phyloP scores from a whole-genome alignment of 2,888 invertebrate species.

The Griposia aprilina region DNA sequence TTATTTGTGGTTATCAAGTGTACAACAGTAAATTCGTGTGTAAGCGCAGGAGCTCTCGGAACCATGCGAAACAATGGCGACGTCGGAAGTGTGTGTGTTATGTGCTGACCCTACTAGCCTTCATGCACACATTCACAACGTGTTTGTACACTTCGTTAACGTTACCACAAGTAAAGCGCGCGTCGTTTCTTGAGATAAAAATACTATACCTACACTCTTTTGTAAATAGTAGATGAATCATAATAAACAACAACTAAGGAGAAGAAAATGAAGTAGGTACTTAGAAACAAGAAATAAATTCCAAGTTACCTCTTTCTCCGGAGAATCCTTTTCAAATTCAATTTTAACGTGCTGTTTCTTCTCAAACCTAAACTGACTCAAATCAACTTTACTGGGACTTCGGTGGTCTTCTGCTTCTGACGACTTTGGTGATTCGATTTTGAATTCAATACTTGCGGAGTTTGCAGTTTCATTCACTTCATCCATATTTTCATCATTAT shows the following conservation, averaged over 20 bases:
- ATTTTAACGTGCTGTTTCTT: conserved; percentile 84
- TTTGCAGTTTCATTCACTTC: conserved; percentile 34
- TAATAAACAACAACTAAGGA: background rate
- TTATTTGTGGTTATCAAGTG: no score
- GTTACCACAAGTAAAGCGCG: no score
- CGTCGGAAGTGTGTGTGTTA: no score
- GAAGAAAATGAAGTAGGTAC: background rate
- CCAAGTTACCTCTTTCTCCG: conserved; percentile 69
- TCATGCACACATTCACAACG: no score
- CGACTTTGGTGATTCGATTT: conserved; percentile 64
- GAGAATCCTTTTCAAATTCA: conserved; percentile 80
- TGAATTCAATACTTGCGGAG: conserved; percentile 36
- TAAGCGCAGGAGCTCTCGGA: no score
- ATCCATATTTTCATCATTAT: conserved; percentile 26
- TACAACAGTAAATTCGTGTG: no score
- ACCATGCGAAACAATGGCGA: no score
- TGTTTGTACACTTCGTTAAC: no score
- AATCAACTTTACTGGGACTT: conserved; percentile 68
- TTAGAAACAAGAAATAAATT: background rate
- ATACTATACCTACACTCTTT: no score
- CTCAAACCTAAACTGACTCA: conserved; percentile 82
- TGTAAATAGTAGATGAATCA: no score
- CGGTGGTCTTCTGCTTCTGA: conserved; percentile 44
- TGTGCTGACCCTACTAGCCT: no score
- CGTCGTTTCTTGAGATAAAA: no score